phyloP scores from a whole-genome alignment of 2,888 invertebrate genomes.

The Idaea biselata region DNA sequence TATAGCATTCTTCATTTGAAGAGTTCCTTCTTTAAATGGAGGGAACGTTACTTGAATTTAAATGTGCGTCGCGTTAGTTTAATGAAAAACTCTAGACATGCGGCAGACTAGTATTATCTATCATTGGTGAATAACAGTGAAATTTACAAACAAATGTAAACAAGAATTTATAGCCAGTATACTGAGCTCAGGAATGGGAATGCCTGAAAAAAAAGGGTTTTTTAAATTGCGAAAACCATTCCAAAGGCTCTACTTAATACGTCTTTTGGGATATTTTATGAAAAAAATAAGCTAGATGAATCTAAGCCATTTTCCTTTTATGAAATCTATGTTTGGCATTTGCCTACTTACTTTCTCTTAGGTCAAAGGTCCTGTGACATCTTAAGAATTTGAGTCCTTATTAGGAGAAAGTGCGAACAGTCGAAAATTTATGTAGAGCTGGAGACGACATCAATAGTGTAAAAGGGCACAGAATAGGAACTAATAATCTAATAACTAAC shows the following conservation, averaged over 20 bases:
- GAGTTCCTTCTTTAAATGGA: conserved; percentile 25
- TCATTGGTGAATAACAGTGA: neutral
- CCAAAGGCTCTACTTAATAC: neutral
- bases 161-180: conserved; percentile 12
- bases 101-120: neutral
- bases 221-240: neutral
- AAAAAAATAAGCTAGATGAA: neutral
- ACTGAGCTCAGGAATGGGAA: conserved; percentile 5
- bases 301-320: neutral
- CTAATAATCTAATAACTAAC: too few species aligned
- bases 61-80: neutral
- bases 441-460: neutral
- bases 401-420: neutral
- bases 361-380: neutral
- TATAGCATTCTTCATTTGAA: conserved; percentile 23
- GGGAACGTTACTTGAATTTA: neutral
- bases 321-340: neutral
- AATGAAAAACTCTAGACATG: neutral
- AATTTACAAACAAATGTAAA: too few species aligned
- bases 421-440: neutral
- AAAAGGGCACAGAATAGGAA: neutral
- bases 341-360: neutral
- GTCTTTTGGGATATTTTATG: neutral
- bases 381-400: neutral
- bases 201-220: conserved; percentile 15